A percentile compares a stretch with the other conserved stretches of the same genome.
phyloP scores from a whole-genome alignment of 2,113 vertebrate species.

The Cyprinodon brontotheroides region DNA sequence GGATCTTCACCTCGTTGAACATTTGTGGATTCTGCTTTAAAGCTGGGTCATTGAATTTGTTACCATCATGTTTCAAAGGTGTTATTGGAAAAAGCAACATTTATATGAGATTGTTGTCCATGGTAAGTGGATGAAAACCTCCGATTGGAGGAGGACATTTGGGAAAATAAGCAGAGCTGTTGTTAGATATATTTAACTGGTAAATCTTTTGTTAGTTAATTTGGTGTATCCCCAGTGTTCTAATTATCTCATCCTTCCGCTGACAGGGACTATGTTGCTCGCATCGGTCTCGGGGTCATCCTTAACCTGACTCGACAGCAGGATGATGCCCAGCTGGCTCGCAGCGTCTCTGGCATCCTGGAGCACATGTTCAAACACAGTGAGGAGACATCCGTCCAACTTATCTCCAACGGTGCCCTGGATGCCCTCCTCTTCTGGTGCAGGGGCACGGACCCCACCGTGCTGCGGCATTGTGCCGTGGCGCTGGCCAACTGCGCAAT shows the following conservation, averaged over 20 bases:
- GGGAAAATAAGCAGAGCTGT: neutral
- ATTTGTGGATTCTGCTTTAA: no score
- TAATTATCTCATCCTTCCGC: neutral
- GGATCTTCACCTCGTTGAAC: no score
- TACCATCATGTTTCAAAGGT: no score
- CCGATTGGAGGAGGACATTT: neutral
- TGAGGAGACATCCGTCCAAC: conserved; percentile 90
- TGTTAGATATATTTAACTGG: neutral
- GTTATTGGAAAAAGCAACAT: no score
- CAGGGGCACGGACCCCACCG: conserved; percentile 85
- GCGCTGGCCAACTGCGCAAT: conserved; percentile 96
- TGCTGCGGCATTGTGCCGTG: conserved; percentile 92
- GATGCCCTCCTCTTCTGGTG: conserved; percentile 96
- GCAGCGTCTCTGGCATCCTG: conserved; percentile 89
- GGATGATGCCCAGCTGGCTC: conserved; percentile 86
- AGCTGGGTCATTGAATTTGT: no score
- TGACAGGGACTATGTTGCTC: conserved; percentile 90
- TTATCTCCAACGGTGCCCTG: conserved; percentile 89
- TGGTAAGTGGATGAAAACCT: no score
- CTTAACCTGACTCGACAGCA: conserved; percentile 90
- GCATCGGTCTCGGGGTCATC: conserved; percentile 90
- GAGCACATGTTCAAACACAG: conserved; percentile 99
- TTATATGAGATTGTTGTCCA: no score
- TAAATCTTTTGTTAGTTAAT: neutral
- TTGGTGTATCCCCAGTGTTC: no score